Percentiles rank a stretch among this genome's conserved stretches.
Evolutionary conservation across 2,797 vertebrate genomes (phyloP).

Genomic region (Artibeus jamaicensis): DNA sequence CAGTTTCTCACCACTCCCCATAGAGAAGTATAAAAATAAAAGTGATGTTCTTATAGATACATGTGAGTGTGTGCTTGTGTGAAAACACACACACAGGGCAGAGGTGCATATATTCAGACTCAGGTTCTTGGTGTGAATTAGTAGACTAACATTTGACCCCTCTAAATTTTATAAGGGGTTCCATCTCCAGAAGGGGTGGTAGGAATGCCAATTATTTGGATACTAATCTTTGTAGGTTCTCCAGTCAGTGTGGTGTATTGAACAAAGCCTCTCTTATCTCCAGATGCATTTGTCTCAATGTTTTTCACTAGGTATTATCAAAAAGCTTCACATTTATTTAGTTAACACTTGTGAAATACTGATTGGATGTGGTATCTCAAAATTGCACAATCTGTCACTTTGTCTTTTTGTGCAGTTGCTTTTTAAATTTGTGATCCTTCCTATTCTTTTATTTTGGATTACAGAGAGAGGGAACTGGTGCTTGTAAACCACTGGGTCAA

Average conservation of each 20-base stretch:
- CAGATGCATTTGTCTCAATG: neutral
- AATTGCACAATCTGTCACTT: neutral
- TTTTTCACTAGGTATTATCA: neutral
- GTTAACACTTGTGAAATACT: neutral
- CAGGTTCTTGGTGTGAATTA: neutral
- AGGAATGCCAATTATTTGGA: neutral
- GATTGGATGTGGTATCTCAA: neutral
- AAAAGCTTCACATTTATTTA: neutral
- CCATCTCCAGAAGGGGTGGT: neutral
- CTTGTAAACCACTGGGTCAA: constrained; percentile 60
- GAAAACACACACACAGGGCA: neutral
- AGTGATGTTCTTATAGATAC: neutral
- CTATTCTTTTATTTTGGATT: constrained; percentile 59
- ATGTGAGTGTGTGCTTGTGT: neutral
- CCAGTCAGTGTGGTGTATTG: neutral
- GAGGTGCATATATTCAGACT: neutral
- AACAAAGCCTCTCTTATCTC: neutral
- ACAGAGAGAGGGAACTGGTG: constrained; percentile 60
- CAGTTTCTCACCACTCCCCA: neutral
- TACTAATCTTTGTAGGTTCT: neutral
- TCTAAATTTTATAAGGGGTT: neutral
- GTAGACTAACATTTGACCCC: neutral
- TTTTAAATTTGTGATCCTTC: constrained; percentile 26
- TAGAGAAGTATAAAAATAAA: constrained; percentile 14
- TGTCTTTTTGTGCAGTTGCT: neutral